phyloP scores from a whole-genome alignment of 1,140 invertebrate species.

The Coenobita brevimanus region DNA sequence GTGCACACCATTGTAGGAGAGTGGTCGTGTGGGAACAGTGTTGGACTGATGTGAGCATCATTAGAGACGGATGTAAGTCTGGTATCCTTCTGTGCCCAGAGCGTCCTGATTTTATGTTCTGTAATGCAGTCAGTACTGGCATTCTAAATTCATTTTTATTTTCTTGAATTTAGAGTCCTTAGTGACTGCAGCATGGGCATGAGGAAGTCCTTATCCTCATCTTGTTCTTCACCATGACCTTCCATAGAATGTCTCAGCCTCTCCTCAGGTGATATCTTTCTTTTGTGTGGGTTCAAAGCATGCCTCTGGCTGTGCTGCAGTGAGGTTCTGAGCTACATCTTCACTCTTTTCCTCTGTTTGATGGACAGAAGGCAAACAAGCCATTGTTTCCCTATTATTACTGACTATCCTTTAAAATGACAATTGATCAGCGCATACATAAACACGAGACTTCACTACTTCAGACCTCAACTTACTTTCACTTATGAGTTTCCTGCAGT shows the following conservation, averaged over 20 bases:
- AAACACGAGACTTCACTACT: constrained; percentile 16
- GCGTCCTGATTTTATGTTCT: constrained; percentile 11
- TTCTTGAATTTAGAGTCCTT: constrained; percentile 10
- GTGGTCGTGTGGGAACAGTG: neutral
- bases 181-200: constrained; percentile 32
- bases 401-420: constrained; percentile 20
- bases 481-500: neutral
- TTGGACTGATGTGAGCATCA: neutral
- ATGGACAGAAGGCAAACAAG: neutral
- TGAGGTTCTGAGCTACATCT: neutral
- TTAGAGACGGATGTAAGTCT: neutral
- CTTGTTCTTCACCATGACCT: neutral
- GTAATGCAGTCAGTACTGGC: neutral
- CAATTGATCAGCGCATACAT: constrained; percentile 17
- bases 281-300: neutral
- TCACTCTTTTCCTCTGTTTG: neutral
- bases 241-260: neutral
- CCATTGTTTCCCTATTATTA: neutral
- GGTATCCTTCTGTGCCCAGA: neutral
- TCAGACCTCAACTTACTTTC: neutral
- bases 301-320: neutral
- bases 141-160: constrained; percentile 39
- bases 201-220: constrained; percentile 26
- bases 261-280: neutral
- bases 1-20: neutral